phyloP scores from a whole-genome alignment of 2,113 vertebrate species.

The Andinoacara biseriatus region DNA sequence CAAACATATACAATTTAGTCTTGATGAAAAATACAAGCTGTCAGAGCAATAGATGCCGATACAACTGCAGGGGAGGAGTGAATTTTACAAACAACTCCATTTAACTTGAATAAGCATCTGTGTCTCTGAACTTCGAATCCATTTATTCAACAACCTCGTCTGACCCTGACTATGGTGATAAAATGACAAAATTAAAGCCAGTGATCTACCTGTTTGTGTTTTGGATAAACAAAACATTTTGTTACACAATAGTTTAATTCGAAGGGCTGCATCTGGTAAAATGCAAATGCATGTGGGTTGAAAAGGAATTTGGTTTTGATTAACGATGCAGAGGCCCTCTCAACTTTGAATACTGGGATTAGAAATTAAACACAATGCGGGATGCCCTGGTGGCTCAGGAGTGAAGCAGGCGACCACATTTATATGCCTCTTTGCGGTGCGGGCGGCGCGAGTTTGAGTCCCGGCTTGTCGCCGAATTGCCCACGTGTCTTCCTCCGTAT shows the following conservation, averaged over 20 bases:
- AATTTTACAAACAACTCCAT: slow-evolving; percentile 41
- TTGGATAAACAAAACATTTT: slow-evolving; percentile 24
- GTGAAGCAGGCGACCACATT: no score
- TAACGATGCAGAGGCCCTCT: slow-evolving; percentile 16
- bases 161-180: slow-evolving; percentile 36
- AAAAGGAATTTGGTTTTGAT: slow-evolving; percentile 33
- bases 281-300: slow-evolving; percentile 25
- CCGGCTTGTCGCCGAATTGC: no score
- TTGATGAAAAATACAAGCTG: slow-evolving; percentile 50
- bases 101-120: slow-evolving; percentile 48
- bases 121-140: slow-evolving; percentile 36
- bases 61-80: slow-evolving; percentile 1
- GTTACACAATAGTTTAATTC: slow-evolving; percentile 27
- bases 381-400: no score
- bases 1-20: slow-evolving; percentile 58
- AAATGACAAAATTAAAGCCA: slow-evolving; percentile 38
- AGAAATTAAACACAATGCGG: background rate
- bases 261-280: slow-evolving; percentile 27
- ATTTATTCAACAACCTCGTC: slow-evolving; percentile 54
- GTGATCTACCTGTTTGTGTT: slow-evolving; percentile 38
- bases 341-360: slow-evolving; percentile 27
- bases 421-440: no score
- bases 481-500: no score
- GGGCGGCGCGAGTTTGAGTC: no score
- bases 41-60: slow-evolving; percentile 19